Evolutionary conservation across 53 echinoderm and acorn worm species (phyloP).

Genomic region (Crossaster papposus): DNA sequence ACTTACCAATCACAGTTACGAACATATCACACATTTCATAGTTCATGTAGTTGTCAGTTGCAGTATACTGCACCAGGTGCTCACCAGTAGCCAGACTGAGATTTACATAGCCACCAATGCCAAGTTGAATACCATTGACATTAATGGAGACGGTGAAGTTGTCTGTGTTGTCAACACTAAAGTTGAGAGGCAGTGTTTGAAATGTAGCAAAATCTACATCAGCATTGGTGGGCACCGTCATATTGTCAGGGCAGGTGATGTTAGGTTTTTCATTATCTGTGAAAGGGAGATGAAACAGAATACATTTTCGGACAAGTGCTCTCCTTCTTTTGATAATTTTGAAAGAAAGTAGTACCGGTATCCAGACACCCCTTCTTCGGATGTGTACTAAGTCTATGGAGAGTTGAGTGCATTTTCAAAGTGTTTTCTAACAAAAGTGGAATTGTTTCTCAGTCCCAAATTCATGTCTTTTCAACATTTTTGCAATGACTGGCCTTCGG

Average conservation of each 20-base stretch:
- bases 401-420: no score
- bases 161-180: constrained; percentile 19
- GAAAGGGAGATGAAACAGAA: no score
- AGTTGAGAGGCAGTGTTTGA: background rate
- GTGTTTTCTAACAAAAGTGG: no score
- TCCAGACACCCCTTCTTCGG: no score
- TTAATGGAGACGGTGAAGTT: background rate
- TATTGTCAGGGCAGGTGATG: constrained; percentile 1
- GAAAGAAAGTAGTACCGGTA: background rate
- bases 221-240: background rate
- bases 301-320: no score
- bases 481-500: no score
- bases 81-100: background rate
- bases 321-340: background rate
- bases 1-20: no score
- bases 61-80: constrained; percentile 22
- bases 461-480: no score
- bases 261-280: background rate
- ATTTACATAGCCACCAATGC: background rate
- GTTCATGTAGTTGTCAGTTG: no score
- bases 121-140: background rate
- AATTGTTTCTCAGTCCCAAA: no score
- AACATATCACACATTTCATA: no score
- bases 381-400: no score
- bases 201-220: background rate